A percentile compares a stretch with the other conserved stretches of the same genome.
Conservation (phyloP, 1,140 invertebrate genomes). For the Mya arenaria region DNA sequence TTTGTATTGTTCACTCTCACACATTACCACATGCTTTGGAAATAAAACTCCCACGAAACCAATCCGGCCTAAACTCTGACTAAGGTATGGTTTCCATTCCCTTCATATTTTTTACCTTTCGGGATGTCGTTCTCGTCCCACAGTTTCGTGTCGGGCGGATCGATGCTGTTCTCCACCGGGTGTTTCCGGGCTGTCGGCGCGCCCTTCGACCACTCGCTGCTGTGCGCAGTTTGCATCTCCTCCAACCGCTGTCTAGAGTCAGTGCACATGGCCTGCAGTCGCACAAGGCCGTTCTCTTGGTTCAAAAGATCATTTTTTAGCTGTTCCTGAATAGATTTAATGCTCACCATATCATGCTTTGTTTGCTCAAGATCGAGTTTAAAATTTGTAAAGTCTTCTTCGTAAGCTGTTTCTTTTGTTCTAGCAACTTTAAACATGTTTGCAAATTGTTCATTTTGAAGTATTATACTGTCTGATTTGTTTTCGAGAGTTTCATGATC, state of each 20-base stretch:
- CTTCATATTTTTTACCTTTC: too few relatives aligned
- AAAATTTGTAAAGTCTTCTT: conserved; percentile 9
- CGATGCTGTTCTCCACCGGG: background rate
- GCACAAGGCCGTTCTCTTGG: background rate
- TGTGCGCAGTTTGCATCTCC: background rate
- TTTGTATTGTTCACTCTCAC: too few relatives aligned
- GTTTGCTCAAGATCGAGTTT: conserved; percentile 24
- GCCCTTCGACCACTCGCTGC: background rate
- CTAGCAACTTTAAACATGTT: background rate
- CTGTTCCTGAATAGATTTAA: conserved; percentile 18
- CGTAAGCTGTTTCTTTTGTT: background rate
- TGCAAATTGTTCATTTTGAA: background rate
- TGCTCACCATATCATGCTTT: background rate
- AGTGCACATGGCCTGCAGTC: background rate
- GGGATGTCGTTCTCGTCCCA: background rate
- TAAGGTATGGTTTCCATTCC: too few relatives aligned
- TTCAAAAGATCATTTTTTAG: background rate
- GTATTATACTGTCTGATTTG: background rate
- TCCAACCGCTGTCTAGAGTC: background rate
- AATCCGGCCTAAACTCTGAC: too few relatives aligned
- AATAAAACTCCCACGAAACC: too few relatives aligned
- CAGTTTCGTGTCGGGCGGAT: background rate
- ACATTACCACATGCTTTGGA: too few relatives aligned
- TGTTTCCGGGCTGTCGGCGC: background rate
- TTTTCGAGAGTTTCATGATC: conserved; percentile 24